Conservation (phyloP, 2,113 vertebrate species). For the Numida meleagris region DNA sequence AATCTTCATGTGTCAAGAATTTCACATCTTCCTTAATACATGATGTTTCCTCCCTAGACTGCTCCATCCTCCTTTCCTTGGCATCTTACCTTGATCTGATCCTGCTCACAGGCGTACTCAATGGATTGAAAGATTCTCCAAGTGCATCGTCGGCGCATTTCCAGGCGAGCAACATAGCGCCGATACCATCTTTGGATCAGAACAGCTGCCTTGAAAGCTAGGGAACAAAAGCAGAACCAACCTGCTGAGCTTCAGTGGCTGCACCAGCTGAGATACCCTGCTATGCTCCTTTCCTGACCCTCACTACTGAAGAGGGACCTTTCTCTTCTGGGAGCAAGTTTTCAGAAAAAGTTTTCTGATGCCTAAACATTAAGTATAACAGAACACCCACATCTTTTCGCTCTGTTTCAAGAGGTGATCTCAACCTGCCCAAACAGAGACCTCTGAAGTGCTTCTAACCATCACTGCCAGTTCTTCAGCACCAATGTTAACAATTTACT, state of each 20-base stretch:
- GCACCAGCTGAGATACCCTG: not conserved
- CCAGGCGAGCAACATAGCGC: constrained; percentile 86
- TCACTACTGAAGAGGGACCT: not conserved
- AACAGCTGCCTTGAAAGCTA: constrained; percentile 88
- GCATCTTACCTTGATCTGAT: constrained; percentile 88
- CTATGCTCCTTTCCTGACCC: not conserved
- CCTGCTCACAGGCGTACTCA: constrained; percentile 91
- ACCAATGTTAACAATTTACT: rapidly evolving
- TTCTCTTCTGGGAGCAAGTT: not conserved
- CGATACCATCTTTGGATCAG: constrained; percentile 95
- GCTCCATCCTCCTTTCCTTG: not conserved
- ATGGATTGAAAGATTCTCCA: constrained; percentile 97
- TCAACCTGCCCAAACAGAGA: not conserved
- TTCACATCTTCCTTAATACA: no score
- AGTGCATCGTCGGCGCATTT: constrained; percentile 89
- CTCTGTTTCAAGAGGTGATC: not conserved
- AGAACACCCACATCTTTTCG: not conserved
- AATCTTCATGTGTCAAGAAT: no score
- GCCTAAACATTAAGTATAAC: not conserved
- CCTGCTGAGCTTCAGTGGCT: not conserved
- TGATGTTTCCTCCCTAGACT: not conserved
- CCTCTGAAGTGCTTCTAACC: not conserved
- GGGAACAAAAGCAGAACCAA: not conserved
- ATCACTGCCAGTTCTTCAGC: not conserved
- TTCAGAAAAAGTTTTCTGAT: not conserved